These are phyloP conservation scores for Cebidichthys violaceus DNA, from an alignment of 2,113 vertebrate species.

Conservation along the genomic window DNA sequence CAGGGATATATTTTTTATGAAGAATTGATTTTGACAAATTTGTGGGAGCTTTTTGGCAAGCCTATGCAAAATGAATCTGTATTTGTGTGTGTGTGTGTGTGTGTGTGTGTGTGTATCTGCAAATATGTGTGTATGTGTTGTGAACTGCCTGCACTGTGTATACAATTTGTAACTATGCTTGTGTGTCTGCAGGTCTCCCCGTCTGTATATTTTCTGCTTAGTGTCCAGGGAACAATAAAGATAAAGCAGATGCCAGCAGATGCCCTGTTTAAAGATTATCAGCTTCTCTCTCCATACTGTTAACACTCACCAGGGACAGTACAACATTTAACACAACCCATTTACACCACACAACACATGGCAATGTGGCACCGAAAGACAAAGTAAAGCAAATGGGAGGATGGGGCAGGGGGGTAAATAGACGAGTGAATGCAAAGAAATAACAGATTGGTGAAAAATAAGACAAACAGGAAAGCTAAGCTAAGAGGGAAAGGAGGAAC, in stretches of 20 bases:
- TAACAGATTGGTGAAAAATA: slow-evolving; percentile 7
- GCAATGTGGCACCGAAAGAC: slow-evolving; percentile 62
- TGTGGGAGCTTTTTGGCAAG: not conserved
- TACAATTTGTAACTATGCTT: slow-evolving; percentile 7
- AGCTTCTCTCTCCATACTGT: slow-evolving; percentile 92
- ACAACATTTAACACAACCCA: slow-evolving; percentile 85
- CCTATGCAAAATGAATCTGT: slow-evolving; percentile 10
- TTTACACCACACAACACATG: slow-evolving; percentile 84
- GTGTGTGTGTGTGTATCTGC: not conserved
- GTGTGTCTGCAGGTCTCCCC: slow-evolving; percentile 73
- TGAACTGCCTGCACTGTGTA: not conserved
- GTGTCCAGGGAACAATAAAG: slow-evolving; percentile 95
- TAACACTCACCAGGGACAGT: slow-evolving; percentile 93
- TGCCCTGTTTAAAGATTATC: slow-evolving; percentile 96
- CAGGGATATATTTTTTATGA: not conserved
- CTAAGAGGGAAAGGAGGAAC: not conserved
- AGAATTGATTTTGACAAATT: not conserved
- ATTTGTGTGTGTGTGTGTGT: not conserved
- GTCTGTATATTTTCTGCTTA: slow-evolving; percentile 57
- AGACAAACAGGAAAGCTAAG: not conserved
- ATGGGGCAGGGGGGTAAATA: slow-evolving; percentile 62
- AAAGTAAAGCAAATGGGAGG: slow-evolving; percentile 72
- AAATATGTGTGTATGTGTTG: slow-evolving; percentile 1
- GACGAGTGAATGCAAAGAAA: slow-evolving; percentile 8
- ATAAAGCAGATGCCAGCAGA: slow-evolving; percentile 98